Conservation (phyloP, 1,140 invertebrate genomes). For the Sycophaga agraensis region DNA sequence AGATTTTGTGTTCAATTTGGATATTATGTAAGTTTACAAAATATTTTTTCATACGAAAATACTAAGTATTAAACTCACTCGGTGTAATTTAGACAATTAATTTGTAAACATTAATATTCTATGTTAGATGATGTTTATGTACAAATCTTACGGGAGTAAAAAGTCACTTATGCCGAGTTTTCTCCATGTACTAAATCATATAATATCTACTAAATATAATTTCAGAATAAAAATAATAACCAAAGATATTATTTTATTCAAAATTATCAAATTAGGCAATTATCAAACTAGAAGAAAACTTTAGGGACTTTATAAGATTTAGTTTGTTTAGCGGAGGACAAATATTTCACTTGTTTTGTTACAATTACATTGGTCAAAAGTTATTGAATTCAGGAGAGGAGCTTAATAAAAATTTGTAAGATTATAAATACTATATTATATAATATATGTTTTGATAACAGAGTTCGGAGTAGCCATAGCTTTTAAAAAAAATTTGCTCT, state of each 20-base stretch:
- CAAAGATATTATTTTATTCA: neutral
- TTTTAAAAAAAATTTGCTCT: neutral
- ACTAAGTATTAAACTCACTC: no score
- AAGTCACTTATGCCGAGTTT: neutral
- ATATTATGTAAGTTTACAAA: no score
- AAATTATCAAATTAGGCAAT: slow-evolving; percentile 12
- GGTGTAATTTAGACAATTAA: no score
- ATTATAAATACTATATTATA: neutral
- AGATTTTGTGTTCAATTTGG: no score
- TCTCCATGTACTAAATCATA: neutral
- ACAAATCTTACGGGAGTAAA: slow-evolving; percentile 2
- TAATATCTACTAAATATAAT: no score
- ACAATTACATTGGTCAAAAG: slow-evolving; percentile 3
- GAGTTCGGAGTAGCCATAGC: no score
- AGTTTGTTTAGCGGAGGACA: slow-evolving; percentile 1
- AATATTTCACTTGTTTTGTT: slow-evolving; percentile 14
- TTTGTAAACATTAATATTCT: no score
- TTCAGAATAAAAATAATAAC: neutral
- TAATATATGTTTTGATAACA: neutral
- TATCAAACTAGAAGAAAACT: neutral
- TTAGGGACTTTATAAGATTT: slow-evolving; percentile 3
- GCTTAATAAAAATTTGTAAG: slow-evolving; percentile 5
- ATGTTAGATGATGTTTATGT: no score
- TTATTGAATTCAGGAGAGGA: neutral
- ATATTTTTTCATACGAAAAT: no score